Percentiles rank a stretch among this genome's conserved stretches.
phyloP scores from a whole-genome alignment of 2,113 vertebrate genomes.

The Cricetomys ansorgei region DNA sequence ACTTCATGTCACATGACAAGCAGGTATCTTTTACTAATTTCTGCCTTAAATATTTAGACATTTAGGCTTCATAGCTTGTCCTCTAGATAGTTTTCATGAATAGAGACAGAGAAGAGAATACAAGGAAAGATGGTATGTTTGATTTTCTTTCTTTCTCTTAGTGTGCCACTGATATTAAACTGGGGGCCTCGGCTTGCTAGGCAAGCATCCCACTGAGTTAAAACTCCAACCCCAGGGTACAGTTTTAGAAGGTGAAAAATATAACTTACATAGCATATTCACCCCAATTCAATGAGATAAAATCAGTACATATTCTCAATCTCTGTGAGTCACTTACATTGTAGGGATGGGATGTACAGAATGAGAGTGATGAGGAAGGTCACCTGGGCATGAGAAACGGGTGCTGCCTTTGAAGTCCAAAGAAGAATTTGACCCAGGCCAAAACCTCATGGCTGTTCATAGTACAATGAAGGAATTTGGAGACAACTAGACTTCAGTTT shows the following conservation, averaged over 20 bases:
- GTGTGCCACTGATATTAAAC: background rate
- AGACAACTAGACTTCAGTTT: background rate
- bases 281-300: background rate
- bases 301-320: background rate
- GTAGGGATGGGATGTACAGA: no score
- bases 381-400: background rate
- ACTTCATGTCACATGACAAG: slow-evolving; percentile 90
- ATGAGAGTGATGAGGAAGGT: background rate
- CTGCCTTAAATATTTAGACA: slow-evolving; percentile 37
- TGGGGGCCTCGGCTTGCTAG: background rate
- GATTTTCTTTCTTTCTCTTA: background rate
- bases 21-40: slow-evolving; percentile 86
- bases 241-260: slow-evolving; percentile 37
- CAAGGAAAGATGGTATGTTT: background rate
- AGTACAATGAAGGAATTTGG: background rate
- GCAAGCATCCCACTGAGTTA: background rate
- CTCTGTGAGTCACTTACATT: background rate
- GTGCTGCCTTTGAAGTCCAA: background rate
- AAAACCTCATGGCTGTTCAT: background rate
- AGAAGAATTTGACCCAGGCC: background rate
- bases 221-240: no score
- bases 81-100: slow-evolving; percentile 13
- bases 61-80: slow-evolving; percentile 8
- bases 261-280: background rate
- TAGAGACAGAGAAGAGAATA: background rate